Evolutionary conservation across 2,888 invertebrate species (phyloP).

Genomic region (Stenolophus ochropezus): DNA sequence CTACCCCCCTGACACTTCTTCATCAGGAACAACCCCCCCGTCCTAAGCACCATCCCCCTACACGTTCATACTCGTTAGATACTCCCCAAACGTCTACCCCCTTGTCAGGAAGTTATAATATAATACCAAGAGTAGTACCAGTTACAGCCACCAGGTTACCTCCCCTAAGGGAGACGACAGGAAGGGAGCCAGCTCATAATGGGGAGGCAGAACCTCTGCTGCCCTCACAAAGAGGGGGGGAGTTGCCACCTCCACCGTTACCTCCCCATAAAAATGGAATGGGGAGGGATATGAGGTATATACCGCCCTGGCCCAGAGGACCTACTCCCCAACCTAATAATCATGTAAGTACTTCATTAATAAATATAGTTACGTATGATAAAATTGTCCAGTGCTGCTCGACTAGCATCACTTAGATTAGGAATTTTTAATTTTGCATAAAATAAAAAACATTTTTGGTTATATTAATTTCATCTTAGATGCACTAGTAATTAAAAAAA

Average conservation of each 20-base stretch:
- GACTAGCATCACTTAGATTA: too few relatives aligned
- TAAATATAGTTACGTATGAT: too few relatives aligned
- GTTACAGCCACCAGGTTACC: constrained; percentile 75
- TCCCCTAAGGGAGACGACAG: constrained; percentile 75
- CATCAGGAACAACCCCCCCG: constrained; percentile 73
- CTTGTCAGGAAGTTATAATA: background rate
- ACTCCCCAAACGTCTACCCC: background rate
- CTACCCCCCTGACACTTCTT: constrained; percentile 81
- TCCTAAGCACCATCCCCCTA: background rate
- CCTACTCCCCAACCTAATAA: constrained; percentile 69
- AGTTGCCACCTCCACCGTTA: constrained; percentile 77
- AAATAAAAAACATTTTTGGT: too few relatives aligned
- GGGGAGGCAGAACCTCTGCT: constrained; percentile 79
- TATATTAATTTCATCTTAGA: too few relatives aligned
- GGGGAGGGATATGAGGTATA: constrained; percentile 71
- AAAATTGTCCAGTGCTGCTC: too few relatives aligned
- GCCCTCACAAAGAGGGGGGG: constrained; percentile 68
- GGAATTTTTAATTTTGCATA: too few relatives aligned
- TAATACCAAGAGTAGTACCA: constrained; percentile 53
- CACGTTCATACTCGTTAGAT: constrained; percentile 4
- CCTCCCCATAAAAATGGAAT: constrained; percentile 75
- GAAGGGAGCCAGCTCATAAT: constrained; percentile 68
- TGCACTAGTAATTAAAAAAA: too few relatives aligned
- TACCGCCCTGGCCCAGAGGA: constrained; percentile 80
- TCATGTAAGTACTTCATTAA: constrained; percentile 26